These are phyloP conservation scores for Cydia splendana DNA, from an alignment of 1,140 invertebrate genomes.

Conservation along the genomic window DNA sequence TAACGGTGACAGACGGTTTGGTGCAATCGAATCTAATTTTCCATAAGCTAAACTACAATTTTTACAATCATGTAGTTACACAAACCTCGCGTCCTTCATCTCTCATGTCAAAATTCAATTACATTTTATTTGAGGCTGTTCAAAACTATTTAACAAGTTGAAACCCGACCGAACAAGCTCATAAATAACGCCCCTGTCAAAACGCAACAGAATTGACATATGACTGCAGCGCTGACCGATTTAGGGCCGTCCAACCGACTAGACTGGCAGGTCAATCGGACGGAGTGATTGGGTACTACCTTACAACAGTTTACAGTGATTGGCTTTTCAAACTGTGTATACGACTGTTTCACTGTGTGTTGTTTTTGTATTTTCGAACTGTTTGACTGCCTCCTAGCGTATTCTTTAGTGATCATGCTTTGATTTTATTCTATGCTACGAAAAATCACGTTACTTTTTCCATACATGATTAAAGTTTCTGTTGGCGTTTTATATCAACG, in stretches of 20 bases:
- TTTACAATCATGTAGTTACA: too few relatives aligned
- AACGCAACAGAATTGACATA: slow-evolving; percentile 17
- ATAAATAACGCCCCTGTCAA: not conserved
- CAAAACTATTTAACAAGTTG: not conserved
- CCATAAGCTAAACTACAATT: too few relatives aligned
- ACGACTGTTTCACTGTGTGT: not conserved
- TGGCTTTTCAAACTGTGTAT: slow-evolving; percentile 5
- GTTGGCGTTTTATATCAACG: too few relatives aligned
- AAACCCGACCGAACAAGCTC: not conserved
- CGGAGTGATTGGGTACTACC: slow-evolving; percentile 7
- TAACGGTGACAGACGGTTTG: too few relatives aligned
- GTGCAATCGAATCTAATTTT: too few relatives aligned
- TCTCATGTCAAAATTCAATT: not conserved
- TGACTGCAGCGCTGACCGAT: not conserved
- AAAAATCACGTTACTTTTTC: too few relatives aligned
- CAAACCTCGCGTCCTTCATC: not conserved
- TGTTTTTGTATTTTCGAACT: too few relatives aligned
- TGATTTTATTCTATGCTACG: too few relatives aligned
- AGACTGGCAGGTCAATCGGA: slow-evolving; percentile 21
- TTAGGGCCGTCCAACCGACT: not conserved
- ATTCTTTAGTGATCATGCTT: too few relatives aligned
- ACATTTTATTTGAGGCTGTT: not conserved
- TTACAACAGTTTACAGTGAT: not conserved
- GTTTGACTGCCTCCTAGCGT: too few relatives aligned
- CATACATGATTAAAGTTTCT: too few relatives aligned